A percentile compares a stretch with the other conserved stretches of the same genome.
These are phyloP conservation scores for Cenopis cana DNA, from an alignment of 2,888 invertebrate genomes.

Conservation along the genomic window DNA sequence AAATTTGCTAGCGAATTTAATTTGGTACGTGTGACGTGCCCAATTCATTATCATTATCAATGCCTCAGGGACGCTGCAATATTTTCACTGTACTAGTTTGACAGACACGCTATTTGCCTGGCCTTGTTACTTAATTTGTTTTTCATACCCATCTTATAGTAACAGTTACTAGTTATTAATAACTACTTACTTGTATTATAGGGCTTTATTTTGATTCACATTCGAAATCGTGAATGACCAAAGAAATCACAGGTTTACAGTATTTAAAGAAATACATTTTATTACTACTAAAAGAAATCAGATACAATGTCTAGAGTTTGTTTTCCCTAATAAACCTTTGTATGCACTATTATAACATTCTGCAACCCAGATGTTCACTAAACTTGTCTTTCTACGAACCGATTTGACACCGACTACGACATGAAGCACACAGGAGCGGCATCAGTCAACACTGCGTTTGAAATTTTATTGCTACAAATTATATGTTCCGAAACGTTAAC, in stretches of 20 bases:
- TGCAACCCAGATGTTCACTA: slow-evolving; percentile 16
- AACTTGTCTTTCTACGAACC: slow-evolving; percentile 7
- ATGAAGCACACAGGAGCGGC: slow-evolving; percentile 47
- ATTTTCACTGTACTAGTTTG: slow-evolving; percentile 52
- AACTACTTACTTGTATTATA: no score
- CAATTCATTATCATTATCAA: slow-evolving; percentile 65
- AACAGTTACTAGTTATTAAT: background rate
- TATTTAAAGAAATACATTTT: no score
- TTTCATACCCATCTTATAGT: background rate
- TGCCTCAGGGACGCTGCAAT: slow-evolving; percentile 47
- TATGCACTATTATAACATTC: background rate
- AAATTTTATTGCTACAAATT: slow-evolving; percentile 66
- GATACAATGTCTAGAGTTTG: background rate
- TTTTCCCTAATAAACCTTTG: background rate
- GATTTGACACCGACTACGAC: slow-evolving; percentile 46
- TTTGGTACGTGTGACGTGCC: slow-evolving; percentile 47
- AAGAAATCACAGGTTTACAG: no score
- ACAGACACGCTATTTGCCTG: slow-evolving; percentile 64
- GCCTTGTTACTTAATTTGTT: slow-evolving; percentile 59
- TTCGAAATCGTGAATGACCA: no score
- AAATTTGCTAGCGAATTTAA: slow-evolving; percentile 27
- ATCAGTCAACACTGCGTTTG: slow-evolving; percentile 44
- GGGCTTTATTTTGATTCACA: no score
- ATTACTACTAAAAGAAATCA: no score
- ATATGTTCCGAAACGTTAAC: slow-evolving; percentile 64